Percentiles rank a stretch among this genome's conserved stretches.
These are phyloP conservation scores for Oscheius sp. DNA, from an alignment of 2,888 invertebrate species.

Conservation along the genomic window DNA sequence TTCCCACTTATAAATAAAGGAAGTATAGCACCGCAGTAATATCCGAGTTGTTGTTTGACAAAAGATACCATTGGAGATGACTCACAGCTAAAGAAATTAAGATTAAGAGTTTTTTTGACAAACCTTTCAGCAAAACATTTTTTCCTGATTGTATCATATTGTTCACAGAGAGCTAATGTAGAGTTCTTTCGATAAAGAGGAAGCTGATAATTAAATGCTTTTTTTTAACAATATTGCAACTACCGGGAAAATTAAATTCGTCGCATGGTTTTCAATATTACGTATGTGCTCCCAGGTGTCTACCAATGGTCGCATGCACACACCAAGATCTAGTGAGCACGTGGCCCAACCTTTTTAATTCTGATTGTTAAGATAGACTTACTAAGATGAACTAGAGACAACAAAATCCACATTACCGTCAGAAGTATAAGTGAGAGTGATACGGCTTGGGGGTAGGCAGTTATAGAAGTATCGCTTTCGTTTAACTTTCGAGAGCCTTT, in stretches of 20 bases:
- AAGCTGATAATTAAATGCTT: background rate
- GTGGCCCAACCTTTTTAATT: background rate
- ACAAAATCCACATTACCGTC: background rate
- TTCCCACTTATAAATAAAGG: constrained; percentile 23
- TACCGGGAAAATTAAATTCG: constrained; percentile 27
- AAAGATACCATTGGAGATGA: constrained; percentile 1
- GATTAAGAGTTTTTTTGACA: background rate
- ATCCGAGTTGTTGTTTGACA: constrained; percentile 19
- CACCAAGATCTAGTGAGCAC: background rate
- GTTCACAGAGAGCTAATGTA: constrained; percentile 10
- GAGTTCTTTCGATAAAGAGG: constrained; percentile 7
- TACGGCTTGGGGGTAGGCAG: constrained; percentile 14
- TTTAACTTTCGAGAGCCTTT: constrained; percentile 31
- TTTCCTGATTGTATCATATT: constrained; percentile 1
- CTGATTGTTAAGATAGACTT: background rate
- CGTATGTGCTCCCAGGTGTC: constrained; percentile 32
- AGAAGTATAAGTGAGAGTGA: constrained; percentile 4
- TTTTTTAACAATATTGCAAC: background rate
- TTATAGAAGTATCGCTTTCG: constrained; percentile 27
- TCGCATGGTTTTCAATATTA: constrained; percentile 21
- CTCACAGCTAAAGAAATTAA: background rate
- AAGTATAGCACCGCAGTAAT: constrained; percentile 13
- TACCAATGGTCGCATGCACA: constrained; percentile 27
- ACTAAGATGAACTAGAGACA: background rate
- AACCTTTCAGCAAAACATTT: constrained; percentile 14